Conservation (phyloP, 2,888 invertebrate genomes). For the Pyrochroa serraticornis region DNA sequence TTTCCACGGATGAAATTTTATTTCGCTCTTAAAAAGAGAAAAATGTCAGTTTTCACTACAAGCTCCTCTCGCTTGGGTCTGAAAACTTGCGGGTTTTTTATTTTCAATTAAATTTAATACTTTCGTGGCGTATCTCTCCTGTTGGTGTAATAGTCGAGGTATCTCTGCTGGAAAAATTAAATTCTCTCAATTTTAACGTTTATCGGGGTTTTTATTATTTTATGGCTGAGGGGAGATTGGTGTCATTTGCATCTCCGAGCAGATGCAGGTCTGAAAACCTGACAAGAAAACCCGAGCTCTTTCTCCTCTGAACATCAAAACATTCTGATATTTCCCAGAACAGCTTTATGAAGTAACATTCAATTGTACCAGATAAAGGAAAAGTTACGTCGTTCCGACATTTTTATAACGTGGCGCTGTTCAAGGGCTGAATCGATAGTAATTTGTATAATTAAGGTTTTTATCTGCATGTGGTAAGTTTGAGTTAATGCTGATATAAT, state of each 20-base stretch:
- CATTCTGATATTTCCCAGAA: neutral
- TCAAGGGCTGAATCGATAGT: neutral
- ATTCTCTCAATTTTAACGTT: conserved; percentile 39
- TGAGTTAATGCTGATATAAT: conserved; percentile 6
- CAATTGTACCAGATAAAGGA: too few relatives aligned
- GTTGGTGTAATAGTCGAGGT: conserved; percentile 27
- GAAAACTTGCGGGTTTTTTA: conserved; percentile 10
- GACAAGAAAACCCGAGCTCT: neutral
- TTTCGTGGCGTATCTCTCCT: conserved; percentile 30
- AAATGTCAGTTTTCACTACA: conserved; percentile 12
- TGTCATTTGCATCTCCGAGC: conserved; percentile 39
- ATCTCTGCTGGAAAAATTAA: conserved; percentile 39
- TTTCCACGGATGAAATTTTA: too few relatives aligned
- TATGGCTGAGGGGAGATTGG: conserved; percentile 35
- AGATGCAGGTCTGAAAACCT: conserved; percentile 30
- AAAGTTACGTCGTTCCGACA: too few relatives aligned
- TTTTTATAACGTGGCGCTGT: too few relatives aligned
- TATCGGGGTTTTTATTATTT: conserved; percentile 39
- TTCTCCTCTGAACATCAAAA: conserved; percentile 4
- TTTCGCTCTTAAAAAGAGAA: too few relatives aligned
- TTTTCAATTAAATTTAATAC: conserved; percentile 37
- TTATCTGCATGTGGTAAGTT: conserved; percentile 2
- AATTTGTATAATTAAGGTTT: conserved; percentile 12
- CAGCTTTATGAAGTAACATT: too few relatives aligned
- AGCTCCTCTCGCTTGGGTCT: conserved; percentile 5